These are phyloP conservation scores for Spinus pinus DNA, from an alignment of 2,797 vertebrate genomes.

Conservation along the genomic window DNA sequence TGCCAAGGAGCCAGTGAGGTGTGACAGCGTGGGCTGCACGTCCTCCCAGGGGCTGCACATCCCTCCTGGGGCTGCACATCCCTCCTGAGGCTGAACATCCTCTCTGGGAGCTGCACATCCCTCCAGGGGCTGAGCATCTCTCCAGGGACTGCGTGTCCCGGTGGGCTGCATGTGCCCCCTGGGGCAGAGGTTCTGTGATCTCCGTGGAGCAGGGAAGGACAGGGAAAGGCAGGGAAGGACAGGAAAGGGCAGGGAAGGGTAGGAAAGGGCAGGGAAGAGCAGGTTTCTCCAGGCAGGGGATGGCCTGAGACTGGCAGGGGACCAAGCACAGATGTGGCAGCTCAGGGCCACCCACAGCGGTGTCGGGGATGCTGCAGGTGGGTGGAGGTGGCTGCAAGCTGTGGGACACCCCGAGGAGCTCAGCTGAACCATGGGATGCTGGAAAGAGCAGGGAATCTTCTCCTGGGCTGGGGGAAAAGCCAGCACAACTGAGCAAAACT, in stretches of 20 bases:
- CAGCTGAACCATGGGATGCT: not conserved
- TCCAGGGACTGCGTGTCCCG: too few species aligned
- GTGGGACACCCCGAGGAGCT: not conserved
- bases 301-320: not conserved
- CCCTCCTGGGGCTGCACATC: fast-evolving
- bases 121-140: fast-evolving
- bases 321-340: not conserved
- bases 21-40: not conserved
- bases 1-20: slow-evolving; percentile 42
- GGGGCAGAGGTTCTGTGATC: not conserved
- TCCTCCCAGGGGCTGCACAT: not conserved
- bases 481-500: fast-evolving
- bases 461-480: not conserved
- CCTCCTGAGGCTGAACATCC: too few species aligned
- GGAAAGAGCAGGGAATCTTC: not conserved
- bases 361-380: not conserved
- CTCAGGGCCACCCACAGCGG: not conserved
- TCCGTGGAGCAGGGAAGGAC: not conserved
- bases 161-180: not conserved
- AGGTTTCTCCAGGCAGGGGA: not conserved
- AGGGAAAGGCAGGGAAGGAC: too few species aligned
- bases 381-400: not conserved
- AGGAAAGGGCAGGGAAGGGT: not conserved
- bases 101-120: not conserved
- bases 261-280: too few species aligned